Evolutionary conservation across 1,140 invertebrate genomes (phyloP), one percentile per base, ranked within the genome.

Genomic region (Venustaconcha ellipsiformis): DNA sequence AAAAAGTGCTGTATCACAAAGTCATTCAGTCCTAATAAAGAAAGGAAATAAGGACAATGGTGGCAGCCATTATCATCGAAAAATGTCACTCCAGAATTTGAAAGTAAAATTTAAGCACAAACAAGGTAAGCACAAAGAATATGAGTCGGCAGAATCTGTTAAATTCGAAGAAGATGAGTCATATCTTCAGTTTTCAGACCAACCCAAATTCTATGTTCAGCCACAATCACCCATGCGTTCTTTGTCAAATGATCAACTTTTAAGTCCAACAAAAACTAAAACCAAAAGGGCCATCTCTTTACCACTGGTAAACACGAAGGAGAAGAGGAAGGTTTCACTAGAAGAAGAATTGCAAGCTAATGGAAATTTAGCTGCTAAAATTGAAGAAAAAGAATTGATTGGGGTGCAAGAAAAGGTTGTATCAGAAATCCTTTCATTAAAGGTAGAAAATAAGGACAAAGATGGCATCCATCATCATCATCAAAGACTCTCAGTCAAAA

Each of bases 61-160:
- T 20, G 65, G 30, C 20, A 59, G 63, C 4, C 69, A 67, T 60
- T 69, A 60, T 59, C 18, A 64, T 55, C 63, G 59, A 18, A 76
- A 72, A 67, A 67, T 71, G 64, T 71, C 76, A 57, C 69, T 72
- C 3, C 72, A 73, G 30, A 78, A 69, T 26, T 78, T 78, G 23
- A 78, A 78, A 65, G 5, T 72, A 63, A 71, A 65, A 23, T 66
- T 76, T 15, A 63, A 65, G 55, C 60, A 67, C 59, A 58, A 48
- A 48, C 37, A 48, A 8, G 37, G 37, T 48, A 48, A 48, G 37
- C 37, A 48, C 37, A 48, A 48, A 48, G 11, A 48, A 8, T 0
- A 48, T 48, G 37, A 48, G 37, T 48, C 37, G 26, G 26, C 26
- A 48, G 37, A 48, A 48, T 48, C 37, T 0, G 37, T 48, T 48